Base-by-base conservation (phyloP, 2,797 vertebrate genomes). In the Periophthalmus magnuspinnatus region DNA sequence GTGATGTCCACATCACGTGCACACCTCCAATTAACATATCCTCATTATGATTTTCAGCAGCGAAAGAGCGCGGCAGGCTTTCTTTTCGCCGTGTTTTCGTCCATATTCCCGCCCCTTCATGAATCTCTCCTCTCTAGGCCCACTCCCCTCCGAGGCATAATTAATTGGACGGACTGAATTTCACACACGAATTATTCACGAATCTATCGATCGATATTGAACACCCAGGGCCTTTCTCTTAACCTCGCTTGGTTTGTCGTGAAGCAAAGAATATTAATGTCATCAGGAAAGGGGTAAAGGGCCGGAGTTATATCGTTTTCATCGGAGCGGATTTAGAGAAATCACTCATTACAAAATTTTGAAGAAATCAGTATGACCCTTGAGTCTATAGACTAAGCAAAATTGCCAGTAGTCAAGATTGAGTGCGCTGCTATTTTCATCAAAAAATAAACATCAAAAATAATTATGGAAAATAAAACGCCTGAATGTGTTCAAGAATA, bases 171-270 rank as follows among this genome's bases (percentile, higher is more conserved):
- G 85, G 90, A 90, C 84, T 90, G 87, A 92, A 90, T 91, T 93
- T 93, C 90, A 92, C 91, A 93, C 91, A 92, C 90, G 84, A 93
- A 92, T 92, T 93, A 93, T 93, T 93, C 91, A 92, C 86, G 86
- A 92, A 92, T 91, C 84, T 86, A 93, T 93, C 85, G 90, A 93
- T 89, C 91, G 81, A 81, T 92, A 92, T 91, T 78, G 92, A 92
- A 90, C 90, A 92, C 88, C 81, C 81, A 82, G 81, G 86, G 89
- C 84, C 85, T 88, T 88, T 88, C 88, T 87, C 84, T 86, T 89
- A 87, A 89, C 88, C 91, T 90, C 82, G 87, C 85, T 88, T 79
- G 80, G 87, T 85, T 86, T 86, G 87, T 91, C 85, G 84, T 81
- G 87, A 88, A 84, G 86, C 80, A 80, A 83, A 72, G 86, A 87